Evolutionary conservation across 2,113 vertebrate species (phyloP).

Genomic region (Plestiodon gilberti): DNA sequence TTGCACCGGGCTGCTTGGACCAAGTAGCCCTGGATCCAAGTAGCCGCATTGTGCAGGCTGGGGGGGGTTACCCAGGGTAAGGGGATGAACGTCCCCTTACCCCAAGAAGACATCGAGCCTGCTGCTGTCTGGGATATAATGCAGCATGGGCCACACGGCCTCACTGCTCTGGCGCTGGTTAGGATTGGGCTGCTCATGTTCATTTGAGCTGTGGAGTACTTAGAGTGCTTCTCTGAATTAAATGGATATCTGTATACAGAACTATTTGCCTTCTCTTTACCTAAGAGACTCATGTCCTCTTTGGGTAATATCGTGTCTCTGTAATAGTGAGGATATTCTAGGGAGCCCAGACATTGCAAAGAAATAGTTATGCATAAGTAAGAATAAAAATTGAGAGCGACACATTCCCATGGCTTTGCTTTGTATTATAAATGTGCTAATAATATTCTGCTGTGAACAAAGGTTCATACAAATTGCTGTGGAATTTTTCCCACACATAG

Average conservation of each 20-base stretch:
- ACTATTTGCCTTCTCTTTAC: neutral
- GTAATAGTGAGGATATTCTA: neutral
- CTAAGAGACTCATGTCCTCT: neutral
- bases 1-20: no score
- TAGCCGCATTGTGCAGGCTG: no score
- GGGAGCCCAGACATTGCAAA: neutral
- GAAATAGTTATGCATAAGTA: neutral
- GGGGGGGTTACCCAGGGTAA: no score
- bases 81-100: no score
- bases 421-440: conserved; percentile 18
- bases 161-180: no score
- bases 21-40: no score
- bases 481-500: conserved; percentile 29
- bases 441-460: conserved; percentile 24
- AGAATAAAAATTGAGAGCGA: conserved; percentile 4
- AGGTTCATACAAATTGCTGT: conserved; percentile 18
- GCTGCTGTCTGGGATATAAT: no score
- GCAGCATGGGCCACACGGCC: no score
- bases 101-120: no score
- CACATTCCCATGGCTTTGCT: conserved; percentile 35
- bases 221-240: neutral
- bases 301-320: neutral
- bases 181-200: no score
- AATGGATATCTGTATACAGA: neutral
- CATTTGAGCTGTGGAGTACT: neutral